A percentile compares a stretch with the other conserved stretches of the same genome.
phyloP scores from a whole-genome alignment of 2,888 invertebrate genomes.

The Brachyptera putata region DNA sequence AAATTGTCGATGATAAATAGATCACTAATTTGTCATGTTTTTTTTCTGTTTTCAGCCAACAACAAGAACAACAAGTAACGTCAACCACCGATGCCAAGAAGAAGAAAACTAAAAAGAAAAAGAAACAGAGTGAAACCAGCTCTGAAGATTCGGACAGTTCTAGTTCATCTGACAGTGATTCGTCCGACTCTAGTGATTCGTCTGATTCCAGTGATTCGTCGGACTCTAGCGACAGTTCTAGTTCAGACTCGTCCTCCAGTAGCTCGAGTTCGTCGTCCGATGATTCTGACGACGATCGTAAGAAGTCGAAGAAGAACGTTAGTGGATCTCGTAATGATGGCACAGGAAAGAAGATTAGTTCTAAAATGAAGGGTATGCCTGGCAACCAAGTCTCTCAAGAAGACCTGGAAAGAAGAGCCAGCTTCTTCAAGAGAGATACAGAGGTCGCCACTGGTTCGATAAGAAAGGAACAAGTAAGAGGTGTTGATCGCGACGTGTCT shows the following conservation, averaged over 20 bases:
- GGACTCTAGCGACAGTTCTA: slow-evolving; percentile 2
- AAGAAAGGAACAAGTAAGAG: not conserved
- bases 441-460: not conserved
- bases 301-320: not conserved
- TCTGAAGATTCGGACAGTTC: not conserved
- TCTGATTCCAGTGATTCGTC: not conserved
- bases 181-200: slow-evolving; percentile 9
- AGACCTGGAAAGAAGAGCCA: not conserved
- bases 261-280: slow-evolving; percentile 1
- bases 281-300: not conserved
- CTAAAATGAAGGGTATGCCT: not conserved
- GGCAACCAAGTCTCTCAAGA: not conserved
- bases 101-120: slow-evolving; percentile 1
- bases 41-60: not conserved
- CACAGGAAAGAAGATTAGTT: not conserved
- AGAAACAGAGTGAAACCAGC: slow-evolving; percentile 5
- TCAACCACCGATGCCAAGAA: not conserved
- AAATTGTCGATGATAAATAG: no score
- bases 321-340: not conserved
- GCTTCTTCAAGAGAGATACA: not conserved
- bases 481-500: not conserved
- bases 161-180: not conserved
- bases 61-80: slow-evolving; percentile 5
- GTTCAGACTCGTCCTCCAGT: slow-evolving; percentile 11
- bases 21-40: no score